Base-by-base conservation (phyloP, 2,113 vertebrate genomes). In the Stigmatopora argus region DNA sequence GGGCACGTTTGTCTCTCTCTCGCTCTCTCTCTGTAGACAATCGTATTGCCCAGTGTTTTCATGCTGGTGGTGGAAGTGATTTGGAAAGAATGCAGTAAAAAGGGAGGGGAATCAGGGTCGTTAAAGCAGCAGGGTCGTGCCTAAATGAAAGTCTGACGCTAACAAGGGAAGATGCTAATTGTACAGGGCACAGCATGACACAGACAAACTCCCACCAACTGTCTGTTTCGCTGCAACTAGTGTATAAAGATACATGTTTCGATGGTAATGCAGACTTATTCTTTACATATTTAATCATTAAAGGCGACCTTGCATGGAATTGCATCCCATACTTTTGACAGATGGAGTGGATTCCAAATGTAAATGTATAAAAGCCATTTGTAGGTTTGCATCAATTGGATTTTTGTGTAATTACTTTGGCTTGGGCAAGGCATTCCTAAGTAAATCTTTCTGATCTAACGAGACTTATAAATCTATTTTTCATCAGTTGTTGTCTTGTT, bases 31-130 rank as follows among this genome's bases (percentile, higher is more conserved):
- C 31, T 49, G 70, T 68, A 71, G 71, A 57, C 77, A 71, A 80
- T 72, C 77, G 74, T 53, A 38, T 63, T 26, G 9, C 51, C 72
- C 65, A 18, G 63, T 77, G 71, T 80, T 78, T 85, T 81, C 66
- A 78, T 84, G 81, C 72, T 84, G 72, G 72, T 66, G 74, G 80
- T 87, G 85, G 86, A 85, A 88, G 85, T 84, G 68, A 89, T 92
- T 90, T 90, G 86, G 87, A 91, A 91, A 89, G 89, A 90, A 92
- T 90, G 89, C 81, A 64, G 84, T 81, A 80, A 74, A 79, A 81
- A 82, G 71, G 81, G 82, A 83, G 83, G 80, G 64, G 74, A 72
- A 70, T 69, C 14, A 62, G 11, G 53, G 77, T 80, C 35, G 46
- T 90, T 90, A 90, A 89, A 87, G 58, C 89, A 88, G 86, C 86